These are phyloP conservation scores for Corythucha ciliata DNA, from an alignment of 2,888 invertebrate species.

Conservation along the genomic window DNA sequence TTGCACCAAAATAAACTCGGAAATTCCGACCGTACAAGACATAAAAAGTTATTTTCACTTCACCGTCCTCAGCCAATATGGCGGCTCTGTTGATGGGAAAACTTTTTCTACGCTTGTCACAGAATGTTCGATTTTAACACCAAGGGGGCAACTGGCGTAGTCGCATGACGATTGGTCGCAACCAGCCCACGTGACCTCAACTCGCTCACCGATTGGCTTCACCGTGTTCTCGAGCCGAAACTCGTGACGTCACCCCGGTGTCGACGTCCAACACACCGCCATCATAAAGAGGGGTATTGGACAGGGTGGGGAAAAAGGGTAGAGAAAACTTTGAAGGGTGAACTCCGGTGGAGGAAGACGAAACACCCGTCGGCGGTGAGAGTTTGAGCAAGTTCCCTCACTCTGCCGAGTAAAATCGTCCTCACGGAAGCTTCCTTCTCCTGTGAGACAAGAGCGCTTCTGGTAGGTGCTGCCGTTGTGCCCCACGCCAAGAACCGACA, in stretches of 20 bases:
- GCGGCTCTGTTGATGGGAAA: slow-evolving; percentile 86
- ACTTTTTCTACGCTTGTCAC: slow-evolving; percentile 93
- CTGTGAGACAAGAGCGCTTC: too few species aligned
- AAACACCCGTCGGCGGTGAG: too few species aligned
- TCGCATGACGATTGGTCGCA: slow-evolving; percentile 42
- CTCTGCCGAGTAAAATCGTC: too few species aligned
- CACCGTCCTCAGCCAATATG: slow-evolving; percentile 75
- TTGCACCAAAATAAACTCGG: not conserved
- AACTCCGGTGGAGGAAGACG: too few species aligned
- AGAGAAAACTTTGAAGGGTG: too few species aligned
- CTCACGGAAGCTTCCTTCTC: too few species aligned
- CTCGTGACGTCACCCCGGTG: slow-evolving; percentile 30
- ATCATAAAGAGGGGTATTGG: too few species aligned
- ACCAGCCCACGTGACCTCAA: slow-evolving; percentile 45
- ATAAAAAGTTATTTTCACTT: slow-evolving; percentile 59
- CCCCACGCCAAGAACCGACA: too few species aligned
- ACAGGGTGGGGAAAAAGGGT: too few species aligned
- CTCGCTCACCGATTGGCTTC: slow-evolving; percentile 41
- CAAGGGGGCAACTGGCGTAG: slow-evolving; percentile 42
- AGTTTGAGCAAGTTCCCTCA: too few species aligned
- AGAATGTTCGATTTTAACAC: slow-evolving; percentile 56
- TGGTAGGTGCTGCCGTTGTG: too few species aligned
- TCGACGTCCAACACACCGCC: too few species aligned
- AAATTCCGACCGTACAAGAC: slow-evolving; percentile 43
- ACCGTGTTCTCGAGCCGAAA: slow-evolving; percentile 26